phyloP scores from a whole-genome alignment of 2,888 invertebrate species.

The Cremastinae sp. region DNA sequence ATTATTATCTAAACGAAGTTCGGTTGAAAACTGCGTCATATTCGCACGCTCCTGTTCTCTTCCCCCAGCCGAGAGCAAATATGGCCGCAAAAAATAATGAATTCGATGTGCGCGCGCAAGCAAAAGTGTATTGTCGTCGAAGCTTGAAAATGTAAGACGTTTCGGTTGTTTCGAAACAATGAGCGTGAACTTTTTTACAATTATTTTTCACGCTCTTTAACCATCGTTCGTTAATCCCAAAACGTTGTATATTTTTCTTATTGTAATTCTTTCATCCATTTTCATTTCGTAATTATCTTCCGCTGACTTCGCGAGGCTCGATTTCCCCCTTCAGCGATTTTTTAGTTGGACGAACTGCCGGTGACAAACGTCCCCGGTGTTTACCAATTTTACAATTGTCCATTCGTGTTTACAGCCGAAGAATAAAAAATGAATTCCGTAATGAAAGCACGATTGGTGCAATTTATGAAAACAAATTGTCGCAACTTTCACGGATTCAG shows the following conservation, averaged over 20 bases:
- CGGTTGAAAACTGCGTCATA: background rate
- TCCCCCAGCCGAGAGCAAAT: conserved; percentile 45
- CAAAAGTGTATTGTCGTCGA: background rate
- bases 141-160: background rate
- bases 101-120: conserved; percentile 57
- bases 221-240: too few species aligned
- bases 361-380: background rate
- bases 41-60: conserved; percentile 45
- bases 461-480: conserved; percentile 31
- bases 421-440: conserved; percentile 39
- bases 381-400: background rate
- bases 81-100: conserved; percentile 38
- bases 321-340: background rate
- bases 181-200: too few species aligned
- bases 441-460: conserved; percentile 36
- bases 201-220: too few species aligned
- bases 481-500: conserved; percentile 28
- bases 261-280: background rate
- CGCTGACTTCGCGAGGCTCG: background rate
- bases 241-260: too few species aligned
- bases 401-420: conserved; percentile 1
- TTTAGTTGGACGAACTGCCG: background rate
- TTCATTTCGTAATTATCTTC: background rate
- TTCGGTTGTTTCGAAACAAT: background rate
- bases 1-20: background rate